These are phyloP conservation scores for Crax fasciolata DNA, from an alignment of 2,797 vertebrate species.

Conservation along the genomic window DNA sequence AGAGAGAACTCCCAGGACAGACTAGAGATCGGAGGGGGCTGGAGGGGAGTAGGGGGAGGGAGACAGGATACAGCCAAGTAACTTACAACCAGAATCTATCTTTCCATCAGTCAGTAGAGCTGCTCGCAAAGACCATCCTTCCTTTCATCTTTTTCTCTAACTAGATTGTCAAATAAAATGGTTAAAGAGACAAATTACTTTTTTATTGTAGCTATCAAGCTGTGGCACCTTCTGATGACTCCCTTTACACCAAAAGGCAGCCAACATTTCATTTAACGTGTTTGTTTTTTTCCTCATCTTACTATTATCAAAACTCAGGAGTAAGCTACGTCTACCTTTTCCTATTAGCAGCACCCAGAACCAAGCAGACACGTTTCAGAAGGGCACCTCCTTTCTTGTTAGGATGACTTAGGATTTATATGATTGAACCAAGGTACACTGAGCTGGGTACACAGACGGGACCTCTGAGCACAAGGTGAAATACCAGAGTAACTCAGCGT, in stretches of 20 bases:
- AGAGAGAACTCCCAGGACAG: neutral
- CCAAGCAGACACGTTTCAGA: neutral
- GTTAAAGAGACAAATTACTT: neutral
- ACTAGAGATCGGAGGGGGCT: neutral
- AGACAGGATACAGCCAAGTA: neutral
- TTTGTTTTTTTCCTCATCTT: neutral
- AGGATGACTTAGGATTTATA: neutral
- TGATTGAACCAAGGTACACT: neutral
- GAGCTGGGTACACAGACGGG: neutral
- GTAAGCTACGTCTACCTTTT: neutral
- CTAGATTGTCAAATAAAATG: neutral
- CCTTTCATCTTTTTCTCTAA: neutral
- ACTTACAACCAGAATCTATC: neutral
- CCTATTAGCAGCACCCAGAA: neutral
- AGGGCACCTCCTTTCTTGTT: neutral
- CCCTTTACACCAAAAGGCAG: neutral
- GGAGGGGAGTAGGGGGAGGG: fast-evolving
- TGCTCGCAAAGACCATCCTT: neutral
- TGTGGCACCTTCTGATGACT: neutral
- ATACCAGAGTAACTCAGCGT: neutral
- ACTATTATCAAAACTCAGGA: neutral
- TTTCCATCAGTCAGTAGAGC: neutral
- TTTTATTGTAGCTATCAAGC: neutral
- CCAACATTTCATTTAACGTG: neutral
- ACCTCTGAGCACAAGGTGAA: neutral